A percentile compares a stretch with the other conserved stretches of the same genome.
These are phyloP conservation scores for Phrynocephalus versicolor DNA, from an alignment of 2,113 vertebrate genomes.

Conservation along the genomic window DNA sequence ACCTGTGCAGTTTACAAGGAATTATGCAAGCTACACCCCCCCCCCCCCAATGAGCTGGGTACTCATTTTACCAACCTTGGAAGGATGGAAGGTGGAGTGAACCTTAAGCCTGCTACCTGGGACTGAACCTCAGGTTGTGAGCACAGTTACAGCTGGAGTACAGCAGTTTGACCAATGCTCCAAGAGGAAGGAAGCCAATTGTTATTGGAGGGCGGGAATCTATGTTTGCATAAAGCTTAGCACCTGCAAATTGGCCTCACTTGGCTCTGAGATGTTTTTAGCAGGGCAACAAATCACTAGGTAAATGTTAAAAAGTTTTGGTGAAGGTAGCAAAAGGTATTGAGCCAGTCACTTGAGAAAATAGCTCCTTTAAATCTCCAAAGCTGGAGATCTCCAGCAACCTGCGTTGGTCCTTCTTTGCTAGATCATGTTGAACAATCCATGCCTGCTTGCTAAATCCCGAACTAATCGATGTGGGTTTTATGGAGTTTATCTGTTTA, in stretches of 20 bases:
- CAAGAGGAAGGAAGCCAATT: background rate
- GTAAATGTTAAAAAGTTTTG: conserved; percentile 4
- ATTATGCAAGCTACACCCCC: too few species aligned
- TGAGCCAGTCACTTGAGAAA: conserved; percentile 22
- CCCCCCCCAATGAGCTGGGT: too few species aligned
- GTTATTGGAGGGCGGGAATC: background rate
- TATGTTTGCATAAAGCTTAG: background rate
- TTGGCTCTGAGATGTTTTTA: conserved; percentile 1
- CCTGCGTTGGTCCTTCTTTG: conserved; percentile 1
- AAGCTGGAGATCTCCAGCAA: background rate
- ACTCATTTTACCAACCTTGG: too few species aligned
- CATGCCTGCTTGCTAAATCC: conserved; percentile 9
- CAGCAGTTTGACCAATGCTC: too few species aligned
- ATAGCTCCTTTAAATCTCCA: conserved; percentile 19
- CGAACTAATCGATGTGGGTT: conserved; percentile 35
- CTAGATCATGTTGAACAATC: conserved; percentile 24
- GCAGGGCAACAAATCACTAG: background rate
- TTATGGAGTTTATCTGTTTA: conserved; percentile 40
- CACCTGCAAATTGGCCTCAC: background rate
- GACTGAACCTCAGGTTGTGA: too few species aligned
- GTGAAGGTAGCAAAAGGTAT: conserved; percentile 41
- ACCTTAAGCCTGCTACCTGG: too few species aligned
- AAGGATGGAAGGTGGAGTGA: too few species aligned
- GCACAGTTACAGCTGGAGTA: too few species aligned
- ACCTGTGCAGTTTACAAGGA: too few species aligned